Evolutionary conservation across 2,113 vertebrate species (phyloP), one percentile per base, ranked within the genome.

Genomic region (Perca schrenkii): DNA sequence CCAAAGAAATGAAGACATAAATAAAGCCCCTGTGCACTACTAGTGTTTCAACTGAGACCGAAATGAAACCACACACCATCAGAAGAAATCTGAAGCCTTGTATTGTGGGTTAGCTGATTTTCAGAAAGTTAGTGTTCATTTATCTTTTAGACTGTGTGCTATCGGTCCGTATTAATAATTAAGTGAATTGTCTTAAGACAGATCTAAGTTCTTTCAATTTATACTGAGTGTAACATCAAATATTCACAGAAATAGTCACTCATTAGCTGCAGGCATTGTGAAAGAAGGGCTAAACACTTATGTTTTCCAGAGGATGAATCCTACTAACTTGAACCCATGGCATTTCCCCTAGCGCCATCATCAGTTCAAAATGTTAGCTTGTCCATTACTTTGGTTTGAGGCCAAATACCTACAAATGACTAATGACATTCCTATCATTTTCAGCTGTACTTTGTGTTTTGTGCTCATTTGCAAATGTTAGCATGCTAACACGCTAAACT

Each of bases 1-100:
- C 71, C 40, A 80, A 61, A 77, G 78, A 79, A 69, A 70, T 82
- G 0, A 65, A 77, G 25, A 63, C 47, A 64, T 57, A 49, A 60
- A 81, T 69, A 40, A 11, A 69, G 21, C 14, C 16, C 22, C 34
- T 46, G 53, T 49, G 70, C 13, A 64, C 49, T 65, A 53, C 47
- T 12, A 17, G n/a, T 36, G 43, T 57, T 72, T 46, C 56, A 31
- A 60, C 70, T 31, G 66, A 73, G 61, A 25, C 17, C 3, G 34
- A 10, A 78, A 83, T 61, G 28, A 72, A 71, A 62, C 47, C 17
- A 36, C 34, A n/a, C n/a, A n/a, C 17, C 10, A 17, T 71, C 50
- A 22, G 4, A 34, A 58, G 57, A 14, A 75, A 69, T 34, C 63
- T 34, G 31, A 61, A 58, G 31, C 34, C 4, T 3, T 49, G 5